phyloP scores from a whole-genome alignment of 2,888 invertebrate genomes.

The Crossocerus cetratus region DNA sequence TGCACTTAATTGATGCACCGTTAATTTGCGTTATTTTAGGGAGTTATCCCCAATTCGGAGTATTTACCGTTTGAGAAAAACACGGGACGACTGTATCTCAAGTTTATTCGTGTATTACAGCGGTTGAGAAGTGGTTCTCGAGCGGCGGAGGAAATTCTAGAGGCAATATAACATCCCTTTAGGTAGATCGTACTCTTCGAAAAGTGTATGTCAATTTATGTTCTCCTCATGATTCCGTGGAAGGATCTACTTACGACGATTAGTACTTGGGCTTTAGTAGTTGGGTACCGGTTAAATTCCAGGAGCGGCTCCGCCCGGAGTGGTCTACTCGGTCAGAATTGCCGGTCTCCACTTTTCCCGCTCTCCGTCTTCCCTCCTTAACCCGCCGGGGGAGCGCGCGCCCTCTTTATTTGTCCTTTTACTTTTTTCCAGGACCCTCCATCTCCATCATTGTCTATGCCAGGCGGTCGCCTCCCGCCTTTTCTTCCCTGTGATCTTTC shows the following conservation, averaged over 20 bases:
- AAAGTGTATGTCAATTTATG: slow-evolving; percentile 14
- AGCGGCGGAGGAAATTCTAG: too few species aligned
- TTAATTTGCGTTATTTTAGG: too few species aligned
- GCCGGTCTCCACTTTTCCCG: slow-evolving; percentile 23
- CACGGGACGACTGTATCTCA: too few species aligned
- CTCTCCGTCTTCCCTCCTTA: slow-evolving; percentile 13
- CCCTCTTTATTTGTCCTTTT: slow-evolving; percentile 3
- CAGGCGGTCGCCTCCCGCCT: too few species aligned
- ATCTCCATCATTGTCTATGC: slow-evolving; percentile 1
- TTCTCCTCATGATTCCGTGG: slow-evolving; percentile 24
- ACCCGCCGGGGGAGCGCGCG: neutral
- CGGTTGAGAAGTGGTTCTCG: too few species aligned
- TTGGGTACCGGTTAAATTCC: slow-evolving; percentile 19
- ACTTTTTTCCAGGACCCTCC: slow-evolving; percentile 3
- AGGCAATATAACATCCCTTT: too few species aligned
- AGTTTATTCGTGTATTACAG: too few species aligned
- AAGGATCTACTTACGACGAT: slow-evolving; percentile 31
- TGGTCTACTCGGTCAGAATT: slow-evolving; percentile 32
- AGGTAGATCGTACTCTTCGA: too few species aligned
- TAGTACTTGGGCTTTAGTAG: slow-evolving; percentile 19
- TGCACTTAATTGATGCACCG: too few species aligned
- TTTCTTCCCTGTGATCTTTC: neutral
- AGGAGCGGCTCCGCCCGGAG: slow-evolving; percentile 22
- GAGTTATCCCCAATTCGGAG: too few species aligned
- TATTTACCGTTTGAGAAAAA: too few species aligned